Base-by-base conservation (phyloP, 2,888 invertebrate genomes). In the Eristalis arbustorum region DNA sequence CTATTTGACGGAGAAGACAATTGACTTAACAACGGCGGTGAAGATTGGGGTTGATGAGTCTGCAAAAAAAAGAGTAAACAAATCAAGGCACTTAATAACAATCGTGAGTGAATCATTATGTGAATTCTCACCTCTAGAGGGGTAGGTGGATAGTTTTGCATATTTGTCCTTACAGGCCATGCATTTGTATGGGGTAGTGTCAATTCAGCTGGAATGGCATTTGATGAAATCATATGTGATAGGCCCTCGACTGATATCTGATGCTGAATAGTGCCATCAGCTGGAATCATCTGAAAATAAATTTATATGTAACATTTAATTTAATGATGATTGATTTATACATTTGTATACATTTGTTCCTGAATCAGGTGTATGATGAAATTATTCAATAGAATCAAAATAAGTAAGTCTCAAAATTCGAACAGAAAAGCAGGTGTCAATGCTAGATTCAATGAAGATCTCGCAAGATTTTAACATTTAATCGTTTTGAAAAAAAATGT, bases 1-100 rank as follows among this genome's bases (percentile, higher is more conserved):
- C 96, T 97, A 91, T 96, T 96, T 84, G 96, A 95, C 63, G 97
- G 97, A 62, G 97, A 97, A 71, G 96, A 95, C 89, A 95, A 94
- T 89, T 95, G 95, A 90, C 95, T 95, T 91, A 96, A 94, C 92
- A 96, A 94, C 13, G 96, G 96, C 67, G 96, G 96, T 85, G 95
- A 93, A 71, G 96, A 94, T 88, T 91, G 92, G 13, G 94, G 93
- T 64, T 94, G 94, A 90, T 94, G 90, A 89, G 87, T 89, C 89
- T 84, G 62, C n/a, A n/a, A n/a, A n/a, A 62, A 64, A 42, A 42
- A 11, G 11, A 31, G 5, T 37, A 6, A 69, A 77, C 8, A 25
- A 22, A 23, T 3, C 6, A 18, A 67, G 42, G 18, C 61, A 57
- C 37, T 75, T 25, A 37, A 23, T 18, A 61, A 56, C 22, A 57